Conservation (phyloP, 1,140 invertebrate genomes). For the Nephotettix cincticeps region DNA sequence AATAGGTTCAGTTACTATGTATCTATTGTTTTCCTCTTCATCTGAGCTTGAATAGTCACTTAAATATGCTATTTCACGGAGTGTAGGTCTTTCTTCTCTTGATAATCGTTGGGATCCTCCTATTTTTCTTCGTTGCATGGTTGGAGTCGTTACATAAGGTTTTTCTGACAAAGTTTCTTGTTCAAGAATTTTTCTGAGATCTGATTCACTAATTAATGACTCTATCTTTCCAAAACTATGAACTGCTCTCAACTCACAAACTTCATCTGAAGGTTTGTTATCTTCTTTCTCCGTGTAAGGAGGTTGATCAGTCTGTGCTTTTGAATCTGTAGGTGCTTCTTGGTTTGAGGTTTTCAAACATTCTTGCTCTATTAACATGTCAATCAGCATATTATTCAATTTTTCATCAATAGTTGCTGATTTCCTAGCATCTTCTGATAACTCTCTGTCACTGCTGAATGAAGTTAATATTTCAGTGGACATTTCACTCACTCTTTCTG, state of each 20-base stretch:
- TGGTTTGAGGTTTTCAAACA: slow-evolving; percentile 27
- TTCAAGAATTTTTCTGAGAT: background rate
- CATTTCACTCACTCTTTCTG: too few relatives aligned
- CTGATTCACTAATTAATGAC: background rate
- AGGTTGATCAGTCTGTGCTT: background rate
- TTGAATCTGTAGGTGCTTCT: background rate
- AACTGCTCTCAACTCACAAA: background rate
- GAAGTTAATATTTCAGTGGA: background rate
- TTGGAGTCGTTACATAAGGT: slow-evolving; percentile 35
- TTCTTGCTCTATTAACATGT: slow-evolving; percentile 40
- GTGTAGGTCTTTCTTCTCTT: slow-evolving; percentile 35
- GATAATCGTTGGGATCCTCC: slow-evolving; percentile 38
- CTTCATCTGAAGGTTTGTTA: background rate
- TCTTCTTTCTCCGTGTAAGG: background rate
- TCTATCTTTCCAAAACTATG: slow-evolving; percentile 8
- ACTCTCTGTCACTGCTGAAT: background rate
- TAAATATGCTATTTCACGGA: slow-evolving; percentile 33
- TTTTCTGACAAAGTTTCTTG: background rate
- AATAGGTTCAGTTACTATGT: slow-evolving; percentile 34
- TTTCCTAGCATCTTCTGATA: background rate
- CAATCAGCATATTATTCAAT: slow-evolving; percentile 35
- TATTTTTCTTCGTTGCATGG: slow-evolving; percentile 34
- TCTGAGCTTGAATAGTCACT: slow-evolving; percentile 30
- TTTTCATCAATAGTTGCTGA: slow-evolving; percentile 39
- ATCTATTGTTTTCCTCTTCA: slow-evolving; percentile 31